phyloP scores from a whole-genome alignment of 2,888 invertebrate genomes.

The Drosophila hamatofila region DNA sequence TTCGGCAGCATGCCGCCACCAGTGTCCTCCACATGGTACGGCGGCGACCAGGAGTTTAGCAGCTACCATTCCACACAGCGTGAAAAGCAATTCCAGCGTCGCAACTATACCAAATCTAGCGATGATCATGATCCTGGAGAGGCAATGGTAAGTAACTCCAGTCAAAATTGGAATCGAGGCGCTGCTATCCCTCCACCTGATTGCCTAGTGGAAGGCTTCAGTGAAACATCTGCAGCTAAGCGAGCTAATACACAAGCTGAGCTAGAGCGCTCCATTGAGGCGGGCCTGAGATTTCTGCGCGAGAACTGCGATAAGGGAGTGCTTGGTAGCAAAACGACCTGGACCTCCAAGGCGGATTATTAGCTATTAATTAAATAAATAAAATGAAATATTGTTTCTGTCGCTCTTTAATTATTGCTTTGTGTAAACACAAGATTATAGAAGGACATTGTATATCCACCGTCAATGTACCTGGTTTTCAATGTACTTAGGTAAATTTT shows the following conservation, averaged over 20 bases:
- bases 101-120: constrained; percentile 53
- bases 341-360: constrained; percentile 84
- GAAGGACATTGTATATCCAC: constrained; percentile 45
- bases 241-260: constrained; percentile 68
- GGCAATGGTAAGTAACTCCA: constrained; percentile 14
- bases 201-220: constrained; percentile 87
- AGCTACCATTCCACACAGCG: constrained; percentile 70
- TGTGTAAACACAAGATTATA: constrained; percentile 63
- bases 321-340: constrained; percentile 81
- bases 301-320: constrained; percentile 86
- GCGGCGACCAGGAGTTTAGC: constrained; percentile 49
- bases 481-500: constrained; percentile 17
- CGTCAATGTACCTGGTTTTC: constrained; percentile 43
- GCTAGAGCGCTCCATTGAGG: constrained; percentile 86
- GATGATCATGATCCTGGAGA: constrained; percentile 17
- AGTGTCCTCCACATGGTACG: constrained; percentile 20
- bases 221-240: constrained; percentile 61
- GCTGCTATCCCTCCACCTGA: constrained; percentile 89
- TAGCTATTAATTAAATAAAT: constrained; percentile 37
- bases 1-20: constrained; percentile 69
- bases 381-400: neutral
- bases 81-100: constrained; percentile 74
- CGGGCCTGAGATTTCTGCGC: constrained; percentile 86
- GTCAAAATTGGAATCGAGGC: constrained; percentile 69
- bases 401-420: constrained; percentile 61